Percentiles rank a stretch among this genome's conserved stretches.
Evolutionary conservation across 2,797 vertebrate genomes (phyloP).

Genomic region (Diglossa cyanea): DNA sequence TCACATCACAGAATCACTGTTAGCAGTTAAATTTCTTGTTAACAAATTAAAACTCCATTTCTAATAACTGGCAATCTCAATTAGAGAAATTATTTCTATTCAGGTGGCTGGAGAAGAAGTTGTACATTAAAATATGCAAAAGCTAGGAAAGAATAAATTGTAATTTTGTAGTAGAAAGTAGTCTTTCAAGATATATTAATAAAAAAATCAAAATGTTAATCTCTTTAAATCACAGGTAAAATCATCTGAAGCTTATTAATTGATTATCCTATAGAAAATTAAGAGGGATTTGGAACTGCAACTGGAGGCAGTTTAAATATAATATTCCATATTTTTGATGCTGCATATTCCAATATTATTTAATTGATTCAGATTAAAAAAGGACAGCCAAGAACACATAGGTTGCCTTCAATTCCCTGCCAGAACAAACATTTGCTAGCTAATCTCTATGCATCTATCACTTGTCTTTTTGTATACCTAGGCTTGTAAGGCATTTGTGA

Average conservation of each 20-base stretch:
- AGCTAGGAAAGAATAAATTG: background rate
- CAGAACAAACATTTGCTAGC: background rate
- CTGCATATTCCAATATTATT: background rate
- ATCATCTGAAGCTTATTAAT: background rate
- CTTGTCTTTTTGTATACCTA: background rate
- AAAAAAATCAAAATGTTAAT: background rate
- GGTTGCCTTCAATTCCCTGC: background rate
- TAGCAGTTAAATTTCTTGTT: background rate
- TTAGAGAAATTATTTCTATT: background rate
- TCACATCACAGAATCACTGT: background rate
- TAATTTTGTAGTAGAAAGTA: background rate
- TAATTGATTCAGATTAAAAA: background rate
- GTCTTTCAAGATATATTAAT: background rate
- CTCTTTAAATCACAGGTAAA: background rate
- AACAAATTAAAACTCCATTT: background rate
- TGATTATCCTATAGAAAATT: background rate
- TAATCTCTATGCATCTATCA: background rate
- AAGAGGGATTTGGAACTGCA: background rate
- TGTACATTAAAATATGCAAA: background rate
- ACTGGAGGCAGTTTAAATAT: background rate
- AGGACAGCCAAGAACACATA: background rate
- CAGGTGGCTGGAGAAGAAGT: background rate
- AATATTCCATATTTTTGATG: background rate
- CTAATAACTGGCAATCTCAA: background rate
- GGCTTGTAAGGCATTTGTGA: background rate